Conservation (phyloP, 2,113 vertebrate species). For the Dermatemys mawii region DNA sequence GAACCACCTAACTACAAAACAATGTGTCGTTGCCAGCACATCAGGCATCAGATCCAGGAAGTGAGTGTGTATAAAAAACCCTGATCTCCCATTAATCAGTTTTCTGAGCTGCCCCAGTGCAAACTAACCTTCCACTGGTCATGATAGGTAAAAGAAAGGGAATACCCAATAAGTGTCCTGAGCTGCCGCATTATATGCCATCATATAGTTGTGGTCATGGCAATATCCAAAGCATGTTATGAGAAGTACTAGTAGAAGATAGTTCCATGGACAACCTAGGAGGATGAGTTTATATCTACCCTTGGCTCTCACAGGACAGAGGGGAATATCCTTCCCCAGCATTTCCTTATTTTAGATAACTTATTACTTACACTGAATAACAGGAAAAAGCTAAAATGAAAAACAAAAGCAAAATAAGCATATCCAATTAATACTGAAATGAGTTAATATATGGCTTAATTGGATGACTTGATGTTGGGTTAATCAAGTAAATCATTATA, state of each 20-base stretch:
- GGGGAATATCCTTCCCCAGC: background rate
- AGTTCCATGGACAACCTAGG: background rate
- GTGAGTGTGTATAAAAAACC: fast-evolving
- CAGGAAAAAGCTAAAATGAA: background rate
- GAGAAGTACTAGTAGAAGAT: background rate
- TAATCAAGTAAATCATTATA: background rate
- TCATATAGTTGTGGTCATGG: background rate
- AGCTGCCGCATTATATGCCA: background rate
- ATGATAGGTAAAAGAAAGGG: background rate
- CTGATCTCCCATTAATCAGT: background rate
- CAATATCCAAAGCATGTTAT: background rate
- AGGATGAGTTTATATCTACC: background rate
- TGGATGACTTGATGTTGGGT: background rate
- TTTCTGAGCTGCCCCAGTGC: background rate
- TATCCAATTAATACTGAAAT: background rate
- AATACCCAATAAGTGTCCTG: background rate
- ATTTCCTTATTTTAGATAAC: background rate
- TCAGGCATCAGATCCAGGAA: background rate
- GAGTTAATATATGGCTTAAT: background rate
- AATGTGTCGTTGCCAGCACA: background rate
- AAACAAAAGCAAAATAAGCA: fast-evolving
- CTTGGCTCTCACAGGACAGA: background rate
- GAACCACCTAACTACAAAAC: background rate
- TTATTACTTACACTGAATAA: background rate
- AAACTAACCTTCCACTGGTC: background rate